Conservation (phyloP, 2,797 vertebrate species). For the Rhabdomys pumilio region DNA sequence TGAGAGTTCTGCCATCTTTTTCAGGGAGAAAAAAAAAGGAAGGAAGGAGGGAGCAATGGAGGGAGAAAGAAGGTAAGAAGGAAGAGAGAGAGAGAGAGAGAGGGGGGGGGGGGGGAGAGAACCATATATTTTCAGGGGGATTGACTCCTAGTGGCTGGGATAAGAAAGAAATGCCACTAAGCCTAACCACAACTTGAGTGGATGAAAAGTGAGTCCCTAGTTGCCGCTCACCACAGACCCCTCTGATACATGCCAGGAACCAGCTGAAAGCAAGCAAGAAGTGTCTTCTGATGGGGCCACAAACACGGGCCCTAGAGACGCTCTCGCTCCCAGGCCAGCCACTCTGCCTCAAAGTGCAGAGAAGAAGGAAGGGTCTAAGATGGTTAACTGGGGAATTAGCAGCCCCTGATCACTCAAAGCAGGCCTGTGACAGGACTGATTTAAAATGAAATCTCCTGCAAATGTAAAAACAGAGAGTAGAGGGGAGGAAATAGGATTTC, state of each 20-base stretch:
- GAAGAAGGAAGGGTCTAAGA: background rate
- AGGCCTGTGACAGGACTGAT: constrained; percentile 86
- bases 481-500: constrained; percentile 83
- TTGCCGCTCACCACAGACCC: constrained; percentile 85
- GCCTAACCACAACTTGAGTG: constrained; percentile 81
- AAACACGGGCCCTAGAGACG: constrained; percentile 79
- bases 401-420: constrained; percentile 80
- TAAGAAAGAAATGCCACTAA: constrained; percentile 82
- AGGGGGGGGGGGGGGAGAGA: background rate
- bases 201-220: constrained; percentile 85
- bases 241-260: constrained; percentile 84
- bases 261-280: constrained; percentile 84
- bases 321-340: constrained; percentile 69
- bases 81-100: too few relatives aligned
- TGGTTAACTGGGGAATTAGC: constrained; percentile 67
- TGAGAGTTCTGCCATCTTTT: background rate
- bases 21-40: background rate
- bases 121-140: constrained; percentile 78
- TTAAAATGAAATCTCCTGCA: constrained; percentile 87
- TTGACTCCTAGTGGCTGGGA: constrained; percentile 79
- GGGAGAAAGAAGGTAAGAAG: too few relatives aligned
- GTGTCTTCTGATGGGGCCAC: constrained; percentile 86
- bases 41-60: too few relatives aligned
- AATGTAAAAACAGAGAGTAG: constrained; percentile 78
- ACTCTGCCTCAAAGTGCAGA: constrained; percentile 88